Conservation (phyloP, 2,888 invertebrate genomes). For the Pristionchus mayeri region DNA sequence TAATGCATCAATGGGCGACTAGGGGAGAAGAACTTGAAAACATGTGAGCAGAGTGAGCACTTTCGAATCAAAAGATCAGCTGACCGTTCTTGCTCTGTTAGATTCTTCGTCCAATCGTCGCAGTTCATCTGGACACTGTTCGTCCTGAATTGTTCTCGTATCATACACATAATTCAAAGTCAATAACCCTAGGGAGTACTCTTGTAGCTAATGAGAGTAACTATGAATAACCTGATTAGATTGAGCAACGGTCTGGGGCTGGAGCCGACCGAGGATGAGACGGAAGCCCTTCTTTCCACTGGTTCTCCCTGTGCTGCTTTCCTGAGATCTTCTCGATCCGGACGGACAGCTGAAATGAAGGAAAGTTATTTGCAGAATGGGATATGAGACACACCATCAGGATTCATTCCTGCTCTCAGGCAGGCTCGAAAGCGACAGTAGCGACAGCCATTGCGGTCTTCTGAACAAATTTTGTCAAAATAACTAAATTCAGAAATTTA, state of each 20-base stretch:
- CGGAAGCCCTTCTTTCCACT: constrained; percentile 3
- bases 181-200: no score
- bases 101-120: constrained; percentile 15
- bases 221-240: neutral
- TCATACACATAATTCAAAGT: neutral
- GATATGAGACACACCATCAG: constrained; percentile 61
- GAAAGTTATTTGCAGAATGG: neutral
- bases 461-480: constrained; percentile 54
- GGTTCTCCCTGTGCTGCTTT: neutral
- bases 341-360: constrained; percentile 66
- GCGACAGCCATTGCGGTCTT: constrained; percentile 70
- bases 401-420: constrained; percentile 72
- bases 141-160: neutral
- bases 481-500: neutral
- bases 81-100: constrained; percentile 5
- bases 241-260: neutral
- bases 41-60: neutral
- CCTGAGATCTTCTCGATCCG: constrained; percentile 60
- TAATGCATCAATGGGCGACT: no score
- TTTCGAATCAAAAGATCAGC: neutral
- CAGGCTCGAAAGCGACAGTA: constrained; percentile 72
- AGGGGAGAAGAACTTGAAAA: no score
- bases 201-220: no score
- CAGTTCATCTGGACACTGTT: constrained; percentile 2
- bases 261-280: neutral